Evolutionary conservation across 53 echinoderm and acorn worm species (phyloP), one percentile per base, ranked within the genome.

Genomic region (Actinopyga echinites): DNA sequence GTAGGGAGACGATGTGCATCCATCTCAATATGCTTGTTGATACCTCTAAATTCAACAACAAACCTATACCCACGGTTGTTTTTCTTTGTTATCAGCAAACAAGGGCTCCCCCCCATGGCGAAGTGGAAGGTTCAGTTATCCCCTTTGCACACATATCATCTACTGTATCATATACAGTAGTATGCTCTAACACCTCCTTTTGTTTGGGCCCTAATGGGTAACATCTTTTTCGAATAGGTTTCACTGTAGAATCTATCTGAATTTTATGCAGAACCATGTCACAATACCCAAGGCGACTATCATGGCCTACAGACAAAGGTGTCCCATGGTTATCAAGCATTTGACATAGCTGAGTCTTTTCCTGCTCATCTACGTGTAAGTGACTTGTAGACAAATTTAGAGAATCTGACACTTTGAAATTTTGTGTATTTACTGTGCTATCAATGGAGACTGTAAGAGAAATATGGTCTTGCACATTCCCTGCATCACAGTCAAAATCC

Each of bases 41-140:
- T 79, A 13, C 77, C 77, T 32, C 78, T 57, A 40, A 55, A 85
- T 33, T 85, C 85, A 25, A 75, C 85, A 20, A 85, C 85, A 68
- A 85, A 85, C 15, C 78, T 79, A 58, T 82, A 86, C 10, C 61
- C 85, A 20, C 29, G 63, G 24, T 82, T 86, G 28, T 86, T 61
- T 62, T 28, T 36, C 79, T 86, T 81, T 7, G 56, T 25, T 9
- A 86, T 79, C 22, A 86, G 40, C 53, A 86, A 36, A 26, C 69
- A 86, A 25, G 87, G 81, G n/a, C 79, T 67, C 60, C 59, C 5
- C 37, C 85, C 85, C 85, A 85, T n/a, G 85, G 85, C 4, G 85
- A 85, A 60, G 79, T 85, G 5, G 85, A 85, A n/a, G 28, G 75
- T 40, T 77, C 40, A 40, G 6, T 40, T 3, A 40, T 40, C 5